Percentiles rank a stretch among this genome's conserved stretches.
These are phyloP conservation scores for Pristionchus pacificus DNA, from an alignment of 1,140 invertebrate species.

Conservation along the genomic window DNA sequence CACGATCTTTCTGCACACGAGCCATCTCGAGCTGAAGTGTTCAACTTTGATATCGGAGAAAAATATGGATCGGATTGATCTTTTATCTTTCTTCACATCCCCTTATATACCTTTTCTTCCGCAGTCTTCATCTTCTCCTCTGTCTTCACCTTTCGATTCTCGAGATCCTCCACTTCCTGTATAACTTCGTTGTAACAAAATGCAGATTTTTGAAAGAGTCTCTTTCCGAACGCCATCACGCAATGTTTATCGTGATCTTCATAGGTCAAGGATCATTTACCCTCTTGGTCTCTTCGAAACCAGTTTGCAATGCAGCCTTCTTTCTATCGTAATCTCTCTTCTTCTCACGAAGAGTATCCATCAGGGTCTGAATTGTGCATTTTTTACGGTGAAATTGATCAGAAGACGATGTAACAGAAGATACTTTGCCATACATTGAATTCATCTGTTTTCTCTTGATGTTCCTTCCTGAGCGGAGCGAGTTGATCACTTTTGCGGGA, in stretches of 20 bases:
- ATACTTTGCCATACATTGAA: not conserved
- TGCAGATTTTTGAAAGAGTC: too few relatives aligned
- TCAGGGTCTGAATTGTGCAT: too few relatives aligned
- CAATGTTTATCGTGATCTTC: too few relatives aligned
- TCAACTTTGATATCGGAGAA: not conserved
- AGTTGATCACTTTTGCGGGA: not conserved
- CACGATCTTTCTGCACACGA: not conserved
- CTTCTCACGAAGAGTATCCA: not conserved
- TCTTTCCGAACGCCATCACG: too few relatives aligned
- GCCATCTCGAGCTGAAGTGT: not conserved
- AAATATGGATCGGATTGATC: not conserved
- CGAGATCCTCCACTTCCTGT: not conserved
- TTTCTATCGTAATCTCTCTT: not conserved
- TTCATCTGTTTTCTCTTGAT: not conserved
- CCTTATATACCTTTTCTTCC: not conserved
- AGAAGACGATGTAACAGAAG: not conserved
- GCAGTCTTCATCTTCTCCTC: not conserved
- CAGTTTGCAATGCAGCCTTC: not conserved
- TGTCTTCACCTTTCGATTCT: not conserved
- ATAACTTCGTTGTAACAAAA: too few relatives aligned
- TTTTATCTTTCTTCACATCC: not conserved
- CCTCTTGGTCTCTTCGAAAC: not conserved
- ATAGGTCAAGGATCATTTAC: not conserved
- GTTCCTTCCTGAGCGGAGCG: not conserved
- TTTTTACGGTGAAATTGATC: not conserved